Evolutionary conservation across 2,113 vertebrate species (phyloP), one percentile per base, ranked within the genome.

Genomic region (Numida meleagris): DNA sequence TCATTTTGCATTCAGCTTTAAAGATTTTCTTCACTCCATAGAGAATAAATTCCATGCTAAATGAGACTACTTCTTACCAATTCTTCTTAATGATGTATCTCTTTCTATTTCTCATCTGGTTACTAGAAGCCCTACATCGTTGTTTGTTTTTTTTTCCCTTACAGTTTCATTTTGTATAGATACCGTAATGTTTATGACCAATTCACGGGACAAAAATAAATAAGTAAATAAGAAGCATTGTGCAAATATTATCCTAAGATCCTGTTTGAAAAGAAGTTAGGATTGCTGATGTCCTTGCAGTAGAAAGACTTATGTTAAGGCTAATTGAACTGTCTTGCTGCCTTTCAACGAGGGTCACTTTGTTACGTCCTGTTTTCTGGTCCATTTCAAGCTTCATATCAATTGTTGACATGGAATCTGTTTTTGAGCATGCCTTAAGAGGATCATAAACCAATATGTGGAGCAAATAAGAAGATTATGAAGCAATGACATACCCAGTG

Each of bases 361-460:
- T 84, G 82, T 89, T 90, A 55, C 61, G 75, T 86, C 90, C 45
- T 84, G 73, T 91, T 96, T 97, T 95, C 94, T 89, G 55, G 67
- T 84, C 76, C 58, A 85, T 96, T 96, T 95, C 88, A 95, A 92
- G 86, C 67, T 90, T 90, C 82, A 74, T 91, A 95, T 95, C 76
- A 84, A 33, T 81, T 95, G 85, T 93, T 96, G 92, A 96, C 74
- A 86, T 51, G 46, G 55, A 88, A n/a, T 83, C 95, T 96, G 74
- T 71, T 90, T 91, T 93, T 89, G 71, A 96, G 75, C 25, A 0
- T 43, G 59, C 55, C 87, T 88, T 94, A 72, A 76, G 89, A 97
- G 89, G 71, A 82, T 88, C 76, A 93, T 92, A 96, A 96, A 88
- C 73, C 89, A 85, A 91, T 97, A 91, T 94, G 92, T 78, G 66